Base-by-base conservation (phyloP, 2,797 vertebrate genomes). In the Pangasius larnaudii region DNA sequence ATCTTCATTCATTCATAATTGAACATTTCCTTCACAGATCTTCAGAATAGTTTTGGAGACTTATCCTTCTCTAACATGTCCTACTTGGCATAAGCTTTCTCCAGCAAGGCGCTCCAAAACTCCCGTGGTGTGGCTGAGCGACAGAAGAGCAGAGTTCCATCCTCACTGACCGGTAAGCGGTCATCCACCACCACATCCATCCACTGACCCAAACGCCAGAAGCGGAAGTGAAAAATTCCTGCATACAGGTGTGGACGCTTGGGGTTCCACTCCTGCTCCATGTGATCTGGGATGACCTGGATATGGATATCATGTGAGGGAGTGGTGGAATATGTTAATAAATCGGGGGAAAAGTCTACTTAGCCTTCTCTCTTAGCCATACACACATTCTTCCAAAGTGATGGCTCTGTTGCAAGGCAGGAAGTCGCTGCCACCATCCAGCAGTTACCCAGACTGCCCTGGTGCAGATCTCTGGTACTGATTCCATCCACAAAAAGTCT, bases 371-470 rank as follows among this genome's bases (percentile, higher is more conserved):
- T 19, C 77, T 61, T 51, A 61, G 39, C 5, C n/a, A 81, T 51
- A 61, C 77, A 82, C 30, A 95, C 94, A 93, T 94, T 94, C 86
- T 95, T 96, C 97, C 97, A 97, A 19, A 97, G 93, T 0, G 94
- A 96, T 0, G 96, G 95, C 89, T 97, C 96, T 0, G 95, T 96
- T 0, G 97, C 96, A 13, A 97, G 86, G 86, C 96, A 97, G 67
- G 97, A 97, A 86, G 96, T 97, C 53, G 97, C 96, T 0, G 97
- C 97, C 84, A 97, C 96, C 95, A 97, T 97, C 97, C 97, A 97
- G 93, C 97, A 97, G 93, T 97, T 97, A 63, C 97, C 97, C 94
- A 97, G 94, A 90, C 96, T 97, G 90, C 97, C 97, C 90, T 97
- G 97, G 92, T 97, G 96, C 84, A 97, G 89, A 93, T 97, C 97